A percentile compares a stretch with the other conserved stretches of the same genome.
These are phyloP conservation scores for Poecilia velifera DNA, from an alignment of 2,797 vertebrate genomes.

Conservation along the genomic window DNA sequence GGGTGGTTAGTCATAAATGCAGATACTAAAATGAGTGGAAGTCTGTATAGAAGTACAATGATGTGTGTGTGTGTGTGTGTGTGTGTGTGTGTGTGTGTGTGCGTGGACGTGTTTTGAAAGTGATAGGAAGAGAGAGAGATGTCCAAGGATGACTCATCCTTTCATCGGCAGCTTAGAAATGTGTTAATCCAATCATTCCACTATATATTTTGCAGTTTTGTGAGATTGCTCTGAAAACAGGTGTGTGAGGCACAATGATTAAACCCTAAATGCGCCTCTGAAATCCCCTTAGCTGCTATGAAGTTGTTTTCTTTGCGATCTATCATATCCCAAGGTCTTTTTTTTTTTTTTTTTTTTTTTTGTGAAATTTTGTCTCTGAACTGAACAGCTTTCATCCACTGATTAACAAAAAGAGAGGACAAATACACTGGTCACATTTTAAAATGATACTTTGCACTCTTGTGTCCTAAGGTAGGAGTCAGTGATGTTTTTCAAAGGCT, in stretches of 20 bases:
- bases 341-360: not conserved
- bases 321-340: not conserved
- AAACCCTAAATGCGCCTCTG: conserved; percentile 12
- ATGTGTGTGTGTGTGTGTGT: not conserved
- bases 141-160: not conserved
- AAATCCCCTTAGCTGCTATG: conserved; percentile 17
- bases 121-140: not conserved
- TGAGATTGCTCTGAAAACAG: conserved; percentile 26
- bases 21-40: no score
- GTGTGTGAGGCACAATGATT: conserved; percentile 40
- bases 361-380: not conserved
- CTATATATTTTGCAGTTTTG: conserved; percentile 14
- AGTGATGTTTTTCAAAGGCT: not conserved
- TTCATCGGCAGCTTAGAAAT: not conserved
- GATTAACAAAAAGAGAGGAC: not conserved
- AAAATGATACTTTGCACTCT: not conserved
- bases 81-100: not conserved
- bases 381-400: not conserved
- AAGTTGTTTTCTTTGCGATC: conserved; percentile 15
- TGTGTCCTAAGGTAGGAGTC: not conserved
- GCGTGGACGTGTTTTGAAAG: not conserved
- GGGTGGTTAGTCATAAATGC: no score
- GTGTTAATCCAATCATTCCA: conserved; percentile 46
- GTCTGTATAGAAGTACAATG: not conserved
- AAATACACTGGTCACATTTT: not conserved